Conservation (phyloP, 2,797 vertebrate species). For the Margarornis squamiger region DNA sequence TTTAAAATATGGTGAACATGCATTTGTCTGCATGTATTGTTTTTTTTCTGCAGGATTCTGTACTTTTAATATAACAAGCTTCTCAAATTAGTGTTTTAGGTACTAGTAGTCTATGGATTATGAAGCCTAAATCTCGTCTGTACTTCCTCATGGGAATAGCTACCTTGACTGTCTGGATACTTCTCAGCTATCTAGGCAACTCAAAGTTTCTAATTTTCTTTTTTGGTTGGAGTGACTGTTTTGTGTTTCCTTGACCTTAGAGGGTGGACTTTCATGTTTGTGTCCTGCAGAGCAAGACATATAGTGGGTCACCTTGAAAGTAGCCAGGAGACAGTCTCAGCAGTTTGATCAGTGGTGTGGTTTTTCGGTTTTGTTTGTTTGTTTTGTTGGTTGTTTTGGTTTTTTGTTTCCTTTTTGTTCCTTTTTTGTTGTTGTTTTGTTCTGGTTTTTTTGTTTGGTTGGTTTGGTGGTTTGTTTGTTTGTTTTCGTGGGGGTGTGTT, state of each 20-base stretch:
- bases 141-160: background rate
- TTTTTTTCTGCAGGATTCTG: background rate
- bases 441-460: background rate
- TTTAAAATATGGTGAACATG: background rate
- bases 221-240: fast-evolving
- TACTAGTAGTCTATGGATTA: background rate
- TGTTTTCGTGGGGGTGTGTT: background rate
- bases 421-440: background rate
- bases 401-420: background rate
- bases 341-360: background rate
- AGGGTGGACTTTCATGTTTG: background rate
- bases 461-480: background rate
- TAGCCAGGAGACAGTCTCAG: background rate
- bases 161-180: background rate
- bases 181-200: background rate
- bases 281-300: background rate
- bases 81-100: background rate
- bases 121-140: background rate
- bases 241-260: background rate
- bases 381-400: background rate
- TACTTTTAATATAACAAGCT: background rate
- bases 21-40: background rate
- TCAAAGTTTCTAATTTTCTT: background rate
- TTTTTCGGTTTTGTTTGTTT: background rate
- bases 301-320: background rate